Base-by-base conservation (phyloP, 2,113 vertebrate species). In the Sitta europaea region DNA sequence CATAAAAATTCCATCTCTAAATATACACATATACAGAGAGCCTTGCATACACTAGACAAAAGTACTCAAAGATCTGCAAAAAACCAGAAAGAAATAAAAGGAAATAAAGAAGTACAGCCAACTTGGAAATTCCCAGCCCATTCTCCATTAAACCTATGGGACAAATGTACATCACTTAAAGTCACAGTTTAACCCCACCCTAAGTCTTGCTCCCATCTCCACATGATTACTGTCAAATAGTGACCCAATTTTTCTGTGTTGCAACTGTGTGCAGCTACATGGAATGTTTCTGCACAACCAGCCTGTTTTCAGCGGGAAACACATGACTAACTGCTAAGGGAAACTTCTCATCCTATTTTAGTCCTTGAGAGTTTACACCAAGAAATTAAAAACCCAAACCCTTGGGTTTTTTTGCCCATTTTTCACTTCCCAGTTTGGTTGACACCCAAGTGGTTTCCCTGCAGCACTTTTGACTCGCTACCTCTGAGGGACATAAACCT, bases 61-160 rank as follows among this genome's bases (percentile, higher is more conserved):
- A 35, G 61, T 55, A 36, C 25, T 16, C 35, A n/a, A 9, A 22
- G 14, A 29, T 35, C 20, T 50, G 51, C 70, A 77, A 47, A 9
- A 22, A 70, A 33, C 33, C 7, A 10, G 13, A 47, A 65, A 12
- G 28, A 84, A 43, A 81, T 3, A 6, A 22, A 61, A 67, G 36
- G 12, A 24, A 66, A 45, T 33, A 25, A 38, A 55, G 25, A 25
- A 12, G 7, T 10, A 36, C 6, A 58, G 10, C 23, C 24, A 43
- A 36, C 9, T 55, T 4, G 2, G 28, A 43, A 67, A 38, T n/a
- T 38, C 54, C 62, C 40, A 29, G 28, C 11, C 29, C 31, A 22
- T 45, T 48, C 47, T 47, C 48, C 15, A 2, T 15, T 6, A 33
- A 7, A 20, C 0, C 0, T 3, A 12, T 0, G 4, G n/a, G 53